Evolutionary conservation across 2,113 vertebrate species (phyloP), one percentile per base, ranked within the genome.

Genomic region (Carlito syrichta): DNA sequence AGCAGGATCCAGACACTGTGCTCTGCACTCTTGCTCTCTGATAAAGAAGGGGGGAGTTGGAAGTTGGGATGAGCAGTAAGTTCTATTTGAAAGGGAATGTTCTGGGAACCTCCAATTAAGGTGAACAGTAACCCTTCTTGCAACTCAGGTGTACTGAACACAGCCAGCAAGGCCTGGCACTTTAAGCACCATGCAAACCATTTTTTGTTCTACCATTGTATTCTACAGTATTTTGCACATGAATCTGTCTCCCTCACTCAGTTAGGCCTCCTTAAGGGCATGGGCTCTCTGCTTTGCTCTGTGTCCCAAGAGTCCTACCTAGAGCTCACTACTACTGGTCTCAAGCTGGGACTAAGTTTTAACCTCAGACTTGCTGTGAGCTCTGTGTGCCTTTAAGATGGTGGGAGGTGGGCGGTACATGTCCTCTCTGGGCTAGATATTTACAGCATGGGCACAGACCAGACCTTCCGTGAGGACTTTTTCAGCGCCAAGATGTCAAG

Each of bases 11-110:
- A n/a, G n/a, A 19, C 8, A 30, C 1, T 73, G 69, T 35, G 52
- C 84, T 60, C 8, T 38, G 43, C 22, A 1, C 30, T 12, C 5
- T 19, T 45, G 50, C 30, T 13, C 11, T 56, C 0, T 27, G 10
- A 8, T 25, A 11, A 4, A 20, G 66, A 10, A 0, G 22, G 22
- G 56, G 56, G 56, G 25, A 58, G 56, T 23, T 3, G 25, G 32
- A 35, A 3, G 4, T 32, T 8, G 8, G 3, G 7, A 11, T 30
- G 1, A 17, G 2, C 43, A 1, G 1, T 1, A 58, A 54, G 50
- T 38, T 30, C 22, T 58, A 10, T 3, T 14, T 14, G 22, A 17
- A 52, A 62, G 68, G 45, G 7, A 2, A 23, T 2, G 3, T 38
- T 13, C 54, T 48, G 19, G 32, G n/a, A 48, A 16, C 30, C 25